Evolutionary conservation across 2,888 invertebrate species (phyloP).

Genomic region (Furcula furcula): DNA sequence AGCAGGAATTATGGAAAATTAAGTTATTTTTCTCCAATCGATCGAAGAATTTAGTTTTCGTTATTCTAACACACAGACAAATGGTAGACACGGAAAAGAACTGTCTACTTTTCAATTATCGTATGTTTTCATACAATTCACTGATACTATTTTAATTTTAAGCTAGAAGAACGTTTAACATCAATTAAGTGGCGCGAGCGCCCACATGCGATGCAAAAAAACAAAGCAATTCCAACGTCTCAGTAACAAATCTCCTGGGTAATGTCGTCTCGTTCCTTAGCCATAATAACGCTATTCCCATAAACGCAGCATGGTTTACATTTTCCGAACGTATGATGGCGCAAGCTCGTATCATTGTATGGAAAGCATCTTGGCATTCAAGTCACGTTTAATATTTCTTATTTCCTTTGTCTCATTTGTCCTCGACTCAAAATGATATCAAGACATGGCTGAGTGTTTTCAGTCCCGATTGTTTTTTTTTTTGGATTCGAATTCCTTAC

Average conservation of each 20-base stretch:
- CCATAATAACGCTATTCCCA: conserved; percentile 57
- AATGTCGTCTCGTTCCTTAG: conserved; percentile 40
- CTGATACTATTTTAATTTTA: conserved; percentile 5
- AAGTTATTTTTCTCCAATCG: no score
- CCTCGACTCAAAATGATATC: conserved; percentile 67
- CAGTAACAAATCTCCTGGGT: conserved; percentile 38
- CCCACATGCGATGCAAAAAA: conserved; percentile 5
- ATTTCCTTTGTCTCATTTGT: conserved; percentile 78
- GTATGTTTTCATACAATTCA: conserved; percentile 4
- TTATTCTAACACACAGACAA: no score
- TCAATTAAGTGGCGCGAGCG: conserved; percentile 14
- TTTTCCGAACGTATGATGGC: conserved; percentile 52
- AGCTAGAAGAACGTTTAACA: conserved; percentile 9
- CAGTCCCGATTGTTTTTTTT: conserved; percentile 44
- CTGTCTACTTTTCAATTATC: conserved; percentile 1
- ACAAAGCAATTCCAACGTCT: conserved; percentile 31
- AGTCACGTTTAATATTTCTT: conserved; percentile 80
- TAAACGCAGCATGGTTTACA: conserved; percentile 61
- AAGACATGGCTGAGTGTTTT: conserved; percentile 55
- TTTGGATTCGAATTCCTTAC: conserved; percentile 35
- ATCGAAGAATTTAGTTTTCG: no score
- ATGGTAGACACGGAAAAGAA: no score
- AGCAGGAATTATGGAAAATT: no score
- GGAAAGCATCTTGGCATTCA: conserved; percentile 63
- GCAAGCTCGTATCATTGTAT: conserved; percentile 54